phyloP scores from a whole-genome alignment of 1,140 invertebrate species.

The Drosophila azteca region DNA sequence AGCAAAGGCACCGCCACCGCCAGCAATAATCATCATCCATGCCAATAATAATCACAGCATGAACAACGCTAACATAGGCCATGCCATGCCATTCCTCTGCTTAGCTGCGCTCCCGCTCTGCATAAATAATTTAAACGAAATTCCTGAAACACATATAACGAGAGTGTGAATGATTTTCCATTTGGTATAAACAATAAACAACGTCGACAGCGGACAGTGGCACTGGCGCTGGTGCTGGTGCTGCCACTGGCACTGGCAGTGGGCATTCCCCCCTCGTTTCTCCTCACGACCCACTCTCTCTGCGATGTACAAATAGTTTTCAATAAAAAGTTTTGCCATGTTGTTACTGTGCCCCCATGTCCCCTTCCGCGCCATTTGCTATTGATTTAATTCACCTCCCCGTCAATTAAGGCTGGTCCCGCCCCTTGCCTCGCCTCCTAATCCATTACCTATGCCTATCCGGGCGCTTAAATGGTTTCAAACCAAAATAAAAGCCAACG shows the following conservation, averaged over 20 bases:
- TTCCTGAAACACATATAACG: conserved; percentile 17
- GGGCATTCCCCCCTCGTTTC: background rate
- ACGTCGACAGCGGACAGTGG: conserved; percentile 5
- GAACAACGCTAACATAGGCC: conserved; percentile 9
- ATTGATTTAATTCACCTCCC: conserved; percentile 48
- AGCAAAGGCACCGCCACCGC: background rate
- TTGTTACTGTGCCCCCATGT: conserved; percentile 13
- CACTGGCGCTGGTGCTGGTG: background rate
- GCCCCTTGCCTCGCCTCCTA: conserved; percentile 4
- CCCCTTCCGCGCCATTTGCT: conserved; percentile 22
- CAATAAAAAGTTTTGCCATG: conserved; percentile 42
- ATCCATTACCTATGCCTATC: conserved; percentile 30
- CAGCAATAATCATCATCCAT: conserved; percentile 32
- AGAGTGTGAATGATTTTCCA: conserved; percentile 28
- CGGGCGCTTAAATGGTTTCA: conserved; percentile 45
- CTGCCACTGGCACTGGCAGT: background rate
- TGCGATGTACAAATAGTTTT: conserved; percentile 24
- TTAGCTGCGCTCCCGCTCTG: too few species aligned
- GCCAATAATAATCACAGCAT: conserved; percentile 35
- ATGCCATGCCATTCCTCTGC: conserved; percentile 4
- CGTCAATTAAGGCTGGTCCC: conserved; percentile 41
- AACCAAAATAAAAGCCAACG: conserved; percentile 15
- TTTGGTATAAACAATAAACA: conserved; percentile 48
- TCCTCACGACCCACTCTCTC: background rate
- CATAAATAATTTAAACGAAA: conserved; percentile 7